Base-by-base conservation (phyloP, 2,888 invertebrate genomes). In the Caenorhabditis angaria region DNA sequence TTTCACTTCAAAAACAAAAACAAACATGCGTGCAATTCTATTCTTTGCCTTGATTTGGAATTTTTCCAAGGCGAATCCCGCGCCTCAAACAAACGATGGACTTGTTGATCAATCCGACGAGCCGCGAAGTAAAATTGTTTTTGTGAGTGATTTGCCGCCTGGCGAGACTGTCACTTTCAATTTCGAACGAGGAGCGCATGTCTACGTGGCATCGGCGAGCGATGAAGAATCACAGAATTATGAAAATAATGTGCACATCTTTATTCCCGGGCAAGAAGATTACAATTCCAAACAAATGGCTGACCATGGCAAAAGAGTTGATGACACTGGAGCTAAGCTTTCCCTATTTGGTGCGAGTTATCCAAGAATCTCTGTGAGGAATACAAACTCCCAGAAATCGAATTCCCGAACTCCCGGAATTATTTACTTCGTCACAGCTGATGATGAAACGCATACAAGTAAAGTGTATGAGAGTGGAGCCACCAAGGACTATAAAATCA, bases 101-200 rank as follows among this genome's bases (percentile, higher is more conserved):
- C 10, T 14, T 41, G 41, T 41, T 12, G 41, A 41, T 41, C 2
- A 22, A 50, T 10, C 54, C 12, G 18, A 27, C 3, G 27, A 27
- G 18, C 54, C 54, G 54, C 28, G 59, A 18, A 66, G 65, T 20
- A 29, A 29, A n/a, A 66, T 70, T 28, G 70, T 70, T 3, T 70
- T 56, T 53, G 65, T 70, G 18, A 70, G 61, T 56, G 70, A 70
- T 60, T 24, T 70, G 14, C 62, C 56, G 2, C 59, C 70, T 8
- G 65, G 66, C n/a, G 50, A 66, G 35, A 66, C 62, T 35, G 56
- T 56, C 32, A 48, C 25, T 20, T 70, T 35, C n/a, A 51, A 55
- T 5, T 70, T 70, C 18, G 25, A 28, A n/a, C 14, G 10, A 1
- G 64, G 61, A 51, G 64, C 61, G n/a, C 35, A 20, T 20, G 69